Conservation (phyloP, 2,888 invertebrate species). For the Linnaemya tessellans region DNA sequence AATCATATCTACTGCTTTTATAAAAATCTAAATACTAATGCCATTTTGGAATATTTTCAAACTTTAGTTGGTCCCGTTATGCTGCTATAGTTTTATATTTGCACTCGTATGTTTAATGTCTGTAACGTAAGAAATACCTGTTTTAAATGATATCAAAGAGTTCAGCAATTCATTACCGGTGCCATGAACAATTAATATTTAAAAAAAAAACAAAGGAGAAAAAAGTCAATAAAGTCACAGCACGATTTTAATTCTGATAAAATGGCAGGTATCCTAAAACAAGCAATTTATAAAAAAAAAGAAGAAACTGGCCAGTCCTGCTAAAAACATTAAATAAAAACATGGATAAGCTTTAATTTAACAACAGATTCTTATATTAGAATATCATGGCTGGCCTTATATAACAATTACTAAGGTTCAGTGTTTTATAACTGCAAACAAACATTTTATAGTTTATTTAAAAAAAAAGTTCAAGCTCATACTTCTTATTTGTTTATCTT, state of each 20-base stretch:
- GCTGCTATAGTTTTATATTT: background rate
- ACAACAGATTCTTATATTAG: no score
- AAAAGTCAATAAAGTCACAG: background rate
- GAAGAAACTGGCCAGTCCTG: no score
- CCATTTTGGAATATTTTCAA: background rate
- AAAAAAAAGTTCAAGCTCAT: background rate
- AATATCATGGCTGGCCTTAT: no score
- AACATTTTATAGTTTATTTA: no score
- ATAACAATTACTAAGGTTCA: no score
- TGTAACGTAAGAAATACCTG: slow-evolving; percentile 38
- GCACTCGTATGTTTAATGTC: background rate
- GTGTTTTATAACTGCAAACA: no score
- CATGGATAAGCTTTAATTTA: no score
- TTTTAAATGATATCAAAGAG: slow-evolving; percentile 24
- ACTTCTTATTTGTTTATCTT: background rate
- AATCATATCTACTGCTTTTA: no score
- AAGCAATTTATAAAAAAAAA: no score
- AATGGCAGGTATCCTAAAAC: background rate
- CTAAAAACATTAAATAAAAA: no score
- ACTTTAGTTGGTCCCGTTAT: slow-evolving; percentile 22
- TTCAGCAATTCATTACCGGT: background rate
- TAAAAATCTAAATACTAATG: no score
- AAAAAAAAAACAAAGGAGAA: background rate
- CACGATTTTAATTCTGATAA: background rate
- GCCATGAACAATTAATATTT: slow-evolving; percentile 22